Conservation (phyloP, 2,888 invertebrate species). For the Dryococelus australis region DNA sequence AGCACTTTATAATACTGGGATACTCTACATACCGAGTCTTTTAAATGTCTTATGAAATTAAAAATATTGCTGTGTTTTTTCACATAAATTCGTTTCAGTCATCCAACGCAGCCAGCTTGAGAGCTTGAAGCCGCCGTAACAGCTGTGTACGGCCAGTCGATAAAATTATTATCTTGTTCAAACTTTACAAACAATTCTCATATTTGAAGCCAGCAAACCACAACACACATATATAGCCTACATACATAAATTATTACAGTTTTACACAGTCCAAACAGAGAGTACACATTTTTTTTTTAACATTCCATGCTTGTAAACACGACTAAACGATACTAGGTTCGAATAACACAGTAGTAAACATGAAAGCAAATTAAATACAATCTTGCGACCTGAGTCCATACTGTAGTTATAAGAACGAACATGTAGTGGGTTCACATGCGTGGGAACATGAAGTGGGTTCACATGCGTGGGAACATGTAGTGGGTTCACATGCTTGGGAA, state of each 20-base stretch:
- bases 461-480: too few relatives aligned
- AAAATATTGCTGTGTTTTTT: background rate
- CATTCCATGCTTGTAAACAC: too few relatives aligned
- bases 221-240: background rate
- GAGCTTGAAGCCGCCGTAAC: too few relatives aligned
- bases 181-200: background rate
- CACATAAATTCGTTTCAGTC: background rate
- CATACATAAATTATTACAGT: constrained; percentile 6
- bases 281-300: background rate
- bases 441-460: too few relatives aligned
- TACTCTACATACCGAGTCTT: background rate
- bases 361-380: too few relatives aligned
- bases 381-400: too few relatives aligned
- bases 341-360: background rate
- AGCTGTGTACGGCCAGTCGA: too few relatives aligned
- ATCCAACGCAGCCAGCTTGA: background rate
- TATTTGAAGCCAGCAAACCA: background rate
- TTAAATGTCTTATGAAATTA: background rate
- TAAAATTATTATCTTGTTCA: background rate
- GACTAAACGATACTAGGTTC: background rate
- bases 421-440: too few relatives aligned
- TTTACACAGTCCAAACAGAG: background rate
- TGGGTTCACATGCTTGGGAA: too few relatives aligned
- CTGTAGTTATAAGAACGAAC: too few relatives aligned
- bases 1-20: background rate